These are phyloP conservation scores for Leptopilina myrica DNA, from an alignment of 2,888 invertebrate species.

Conservation along the genomic window DNA sequence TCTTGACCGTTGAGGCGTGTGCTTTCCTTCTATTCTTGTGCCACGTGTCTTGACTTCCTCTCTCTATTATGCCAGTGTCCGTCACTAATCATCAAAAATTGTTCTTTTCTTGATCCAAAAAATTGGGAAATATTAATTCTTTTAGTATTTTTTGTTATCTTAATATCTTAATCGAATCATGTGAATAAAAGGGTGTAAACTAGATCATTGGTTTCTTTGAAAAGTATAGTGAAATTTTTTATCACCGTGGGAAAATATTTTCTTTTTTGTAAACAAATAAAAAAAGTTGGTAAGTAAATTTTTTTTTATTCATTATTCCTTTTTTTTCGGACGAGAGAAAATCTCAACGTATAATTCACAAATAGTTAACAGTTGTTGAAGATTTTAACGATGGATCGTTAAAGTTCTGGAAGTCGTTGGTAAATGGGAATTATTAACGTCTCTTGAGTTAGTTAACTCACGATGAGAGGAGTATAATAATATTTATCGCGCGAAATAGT, in stretches of 20 bases:
- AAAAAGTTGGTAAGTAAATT: background rate
- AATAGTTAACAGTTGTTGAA: slow-evolving; percentile 19
- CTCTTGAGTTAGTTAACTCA: slow-evolving; percentile 27
- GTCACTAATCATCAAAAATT: slow-evolving; percentile 44
- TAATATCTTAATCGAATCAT: background rate
- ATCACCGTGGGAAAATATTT: background rate
- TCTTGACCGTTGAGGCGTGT: slow-evolving; percentile 58
- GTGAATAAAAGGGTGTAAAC: background rate
- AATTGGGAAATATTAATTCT: background rate
- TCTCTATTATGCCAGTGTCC: slow-evolving; percentile 65
- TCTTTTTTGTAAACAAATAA: background rate
- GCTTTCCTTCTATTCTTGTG: slow-evolving; percentile 57
- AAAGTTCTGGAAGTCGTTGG: slow-evolving; percentile 2
- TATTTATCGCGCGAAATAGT: slow-evolving; percentile 21
- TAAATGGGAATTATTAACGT: slow-evolving; percentile 22
- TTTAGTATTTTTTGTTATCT: too few relatives aligned
- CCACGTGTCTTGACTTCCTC: slow-evolving; percentile 61
- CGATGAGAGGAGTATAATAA: background rate
- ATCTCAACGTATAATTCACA: slow-evolving; percentile 23
- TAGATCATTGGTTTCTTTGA: too few relatives aligned
- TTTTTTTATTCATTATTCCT: background rate
- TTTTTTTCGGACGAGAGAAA: background rate
- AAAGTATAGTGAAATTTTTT: slow-evolving; percentile 23
- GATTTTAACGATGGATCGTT: slow-evolving; percentile 10
- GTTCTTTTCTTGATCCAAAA: slow-evolving; percentile 48